Base-by-base conservation (phyloP, 2,113 vertebrate species). In the Saguinus midas region DNA sequence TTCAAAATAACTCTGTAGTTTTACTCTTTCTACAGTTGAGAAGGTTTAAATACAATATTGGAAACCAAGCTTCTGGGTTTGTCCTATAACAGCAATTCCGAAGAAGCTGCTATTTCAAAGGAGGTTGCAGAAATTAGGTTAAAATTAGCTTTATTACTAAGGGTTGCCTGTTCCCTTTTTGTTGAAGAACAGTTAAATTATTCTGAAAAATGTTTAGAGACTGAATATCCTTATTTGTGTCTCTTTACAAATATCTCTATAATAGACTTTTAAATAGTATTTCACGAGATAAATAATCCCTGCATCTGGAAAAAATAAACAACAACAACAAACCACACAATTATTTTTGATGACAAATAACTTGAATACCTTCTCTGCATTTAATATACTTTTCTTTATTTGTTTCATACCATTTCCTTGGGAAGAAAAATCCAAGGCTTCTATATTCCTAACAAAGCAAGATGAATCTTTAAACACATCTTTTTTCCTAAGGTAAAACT, bases 61-160 rank as follows among this genome's bases (percentile, higher is more conserved):
- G 76, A 81, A 7, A 0, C 75, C 82, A 64, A 95, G 78, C 57
- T 90, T 97, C 87, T 72, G 87, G 97, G n/a, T 97, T 98, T 96
- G 89, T 82, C 83, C 87, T 80, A 70, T 87, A 96, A 92, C n/a
- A 95, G 29, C 92, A 97, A 81, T 97, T 98, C 98, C 96, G 96
- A 97, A 96, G 96, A 98, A 98, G 73, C 95, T 97, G 88, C 66
- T 98, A 40, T 82, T 95, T 84, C 90, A 98, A 98, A 98, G 95
- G 81, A 97, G 97, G 88, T 98, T 98, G 97, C 94, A 94, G 95
- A 98, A 98, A 98, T 98, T 93, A 96, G 87, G 95, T 98, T 98
- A 98, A 96, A 98, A 98, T 98, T 97, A 96, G 98, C 96, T 97
- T 97, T 68, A 95, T 40, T 92, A 40, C 14, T 97, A 98, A 98